Evolutionary conservation across 2,113 vertebrate genomes (phyloP), one percentile per base, ranked within the genome.

Genomic region (Vidua chalybeata): DNA sequence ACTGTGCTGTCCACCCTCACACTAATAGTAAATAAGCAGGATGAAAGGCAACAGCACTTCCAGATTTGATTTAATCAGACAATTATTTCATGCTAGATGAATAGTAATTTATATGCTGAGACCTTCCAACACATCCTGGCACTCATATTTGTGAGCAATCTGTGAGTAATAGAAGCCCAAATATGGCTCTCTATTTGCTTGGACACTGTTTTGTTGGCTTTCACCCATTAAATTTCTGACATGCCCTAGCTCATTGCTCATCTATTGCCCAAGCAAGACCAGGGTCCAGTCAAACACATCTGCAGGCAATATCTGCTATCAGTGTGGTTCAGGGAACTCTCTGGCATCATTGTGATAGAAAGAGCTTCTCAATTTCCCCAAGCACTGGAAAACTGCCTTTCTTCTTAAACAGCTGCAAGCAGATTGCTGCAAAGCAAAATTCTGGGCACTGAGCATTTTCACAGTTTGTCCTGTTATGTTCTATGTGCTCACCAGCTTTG

Each of bases 121-220:
- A 91, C 84, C 80, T 96, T 79, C 94, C 73, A 92, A 51, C 61
- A 81, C 54, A 89, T 95, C 67, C 69, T 96, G 88, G 92, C 84
- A 69, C 56, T 93, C 27, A 6, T 15, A 39, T 69, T 79, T 89
- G 68, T 93, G 88, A 97, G 69, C 90, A 93, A 66, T 96, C 83
- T 94, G 88, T 92, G 90, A 90, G 58, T 89, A 96, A 95, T 62
- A 62, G 92, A 78, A 94, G 86, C 80, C 83, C 86, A 95, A 45
- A 89, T 66, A 49, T 5, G 16, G 86, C n/a, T 90, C 56, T 72
- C 71, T 30, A 58, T 95, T 93, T 90, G 48, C 86, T 93, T 94
- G 86, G 80, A 48, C 58, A 9, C 37, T 81, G 3, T 68, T 89
- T 61, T 96, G 35, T 84, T 94, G 80, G 88, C 80, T 92, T 76